These are phyloP conservation scores for Pachycephala philippinensis DNA, from an alignment of 2,113 vertebrate species.

Conservation along the genomic window DNA sequence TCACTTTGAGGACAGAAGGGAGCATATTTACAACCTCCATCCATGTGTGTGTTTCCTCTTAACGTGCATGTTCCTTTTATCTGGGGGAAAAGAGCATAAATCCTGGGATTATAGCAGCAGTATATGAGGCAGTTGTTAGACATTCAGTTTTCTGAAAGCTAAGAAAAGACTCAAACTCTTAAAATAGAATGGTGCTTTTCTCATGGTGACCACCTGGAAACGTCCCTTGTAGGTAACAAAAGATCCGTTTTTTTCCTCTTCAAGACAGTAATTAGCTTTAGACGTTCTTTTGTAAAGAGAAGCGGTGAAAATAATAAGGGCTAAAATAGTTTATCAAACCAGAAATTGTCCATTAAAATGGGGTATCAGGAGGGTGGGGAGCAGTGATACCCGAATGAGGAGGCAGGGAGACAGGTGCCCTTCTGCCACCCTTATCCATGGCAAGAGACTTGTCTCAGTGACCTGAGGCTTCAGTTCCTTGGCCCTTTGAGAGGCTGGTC, in stretches of 20 bases:
- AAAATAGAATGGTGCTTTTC: neutral
- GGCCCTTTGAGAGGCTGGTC: neutral
- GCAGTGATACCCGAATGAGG: neutral
- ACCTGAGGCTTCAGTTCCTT: neutral
- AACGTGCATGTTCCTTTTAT: neutral
- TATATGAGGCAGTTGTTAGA: neutral
- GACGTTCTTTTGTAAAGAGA: neutral
- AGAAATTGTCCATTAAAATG: neutral
- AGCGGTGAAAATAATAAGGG: neutral
- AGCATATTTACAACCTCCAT: neutral
- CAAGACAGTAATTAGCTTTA: neutral
- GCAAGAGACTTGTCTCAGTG: neutral
- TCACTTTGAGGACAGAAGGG: neutral
- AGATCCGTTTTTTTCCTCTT: neutral
- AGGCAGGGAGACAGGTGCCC: neutral
- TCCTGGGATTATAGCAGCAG: neutral
- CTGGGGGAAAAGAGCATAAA: neutral
- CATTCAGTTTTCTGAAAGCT: neutral
- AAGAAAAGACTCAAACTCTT: neutral
- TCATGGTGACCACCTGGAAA: neutral
- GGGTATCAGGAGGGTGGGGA: rapidly evolving
- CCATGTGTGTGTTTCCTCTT: neutral
- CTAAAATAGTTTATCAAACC: neutral
- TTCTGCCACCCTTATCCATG: neutral
- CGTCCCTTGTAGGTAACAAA: neutral